Conservation (phyloP, 2,113 vertebrate species). For the Montifringilla adamsi region DNA sequence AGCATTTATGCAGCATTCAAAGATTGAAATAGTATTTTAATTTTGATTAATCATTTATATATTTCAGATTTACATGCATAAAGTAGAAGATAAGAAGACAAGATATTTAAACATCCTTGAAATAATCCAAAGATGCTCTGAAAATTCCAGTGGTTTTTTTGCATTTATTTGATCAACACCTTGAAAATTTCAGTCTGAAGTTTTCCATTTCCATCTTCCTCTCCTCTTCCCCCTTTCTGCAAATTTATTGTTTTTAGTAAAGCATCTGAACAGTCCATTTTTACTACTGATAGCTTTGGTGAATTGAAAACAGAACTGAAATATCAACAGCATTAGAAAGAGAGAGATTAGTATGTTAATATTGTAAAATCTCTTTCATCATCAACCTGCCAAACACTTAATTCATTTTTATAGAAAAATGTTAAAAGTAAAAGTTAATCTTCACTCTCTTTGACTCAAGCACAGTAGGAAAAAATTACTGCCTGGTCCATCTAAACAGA, state of each 20-base stretch:
- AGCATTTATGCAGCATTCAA: not conserved
- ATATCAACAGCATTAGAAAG: not conserved
- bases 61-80: not conserved
- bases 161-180: not conserved
- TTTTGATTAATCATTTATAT: not conserved
- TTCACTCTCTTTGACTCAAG: not conserved
- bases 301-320: not conserved
- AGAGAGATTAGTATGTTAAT: not conserved
- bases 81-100: not conserved
- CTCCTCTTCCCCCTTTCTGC: accelerated
- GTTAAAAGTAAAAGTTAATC: not conserved
- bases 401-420: not conserved
- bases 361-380: not conserved
- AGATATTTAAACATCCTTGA: not conserved
- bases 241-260: not conserved
- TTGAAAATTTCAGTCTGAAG: not conserved
- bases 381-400: not conserved
- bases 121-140: not conserved
- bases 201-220: not conserved
- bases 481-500: not conserved
- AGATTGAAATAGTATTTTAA: not conserved
- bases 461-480: not conserved
- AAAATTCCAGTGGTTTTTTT: not conserved
- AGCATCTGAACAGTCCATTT: not conserved
- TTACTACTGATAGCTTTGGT: not conserved